Evolutionary conservation across 2,797 vertebrate genomes (phyloP).

Genomic region (Urocyon cinereoargenteus): DNA sequence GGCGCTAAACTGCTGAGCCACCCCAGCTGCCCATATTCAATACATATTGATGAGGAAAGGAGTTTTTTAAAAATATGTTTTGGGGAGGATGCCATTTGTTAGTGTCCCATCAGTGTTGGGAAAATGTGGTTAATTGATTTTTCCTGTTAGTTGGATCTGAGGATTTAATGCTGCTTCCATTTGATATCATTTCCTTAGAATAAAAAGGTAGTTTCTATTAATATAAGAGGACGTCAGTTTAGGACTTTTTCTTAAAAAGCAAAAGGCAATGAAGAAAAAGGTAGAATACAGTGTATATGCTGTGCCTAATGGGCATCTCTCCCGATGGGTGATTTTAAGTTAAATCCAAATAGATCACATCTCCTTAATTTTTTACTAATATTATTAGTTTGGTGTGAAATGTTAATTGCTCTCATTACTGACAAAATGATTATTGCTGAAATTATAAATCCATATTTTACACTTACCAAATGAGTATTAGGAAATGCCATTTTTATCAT

Average conservation of each 20-base stretch:
- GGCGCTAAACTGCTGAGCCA: too few species aligned
- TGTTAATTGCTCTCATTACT: conserved; percentile 73
- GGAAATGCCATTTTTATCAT: conserved; percentile 69
- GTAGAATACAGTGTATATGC: background rate
- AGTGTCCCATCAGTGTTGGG: background rate
- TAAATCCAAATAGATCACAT: conserved; percentile 67
- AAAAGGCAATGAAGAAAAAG: background rate
- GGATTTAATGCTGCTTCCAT: background rate
- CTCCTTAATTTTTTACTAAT: conserved; percentile 67
- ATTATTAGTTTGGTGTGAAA: conserved; percentile 73
- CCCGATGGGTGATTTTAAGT: conserved; percentile 37
- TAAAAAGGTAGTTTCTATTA: conserved; percentile 52
- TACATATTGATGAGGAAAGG: background rate
- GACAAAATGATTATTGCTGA: conserved; percentile 64
- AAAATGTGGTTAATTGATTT: conserved; percentile 17
- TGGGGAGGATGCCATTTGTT: background rate
- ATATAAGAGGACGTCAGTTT: conserved; percentile 17
- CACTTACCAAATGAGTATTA: conserved; percentile 61
- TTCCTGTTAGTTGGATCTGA: conserved; percentile 19
- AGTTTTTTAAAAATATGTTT: background rate
- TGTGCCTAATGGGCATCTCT: conserved; percentile 32
- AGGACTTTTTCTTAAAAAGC: background rate
- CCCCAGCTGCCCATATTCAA: too few species aligned
- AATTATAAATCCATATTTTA: conserved; percentile 77
- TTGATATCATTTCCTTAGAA: conserved; percentile 19